Conservation (phyloP, 2,113 vertebrate genomes). For the Bubo scandiacus region DNA sequence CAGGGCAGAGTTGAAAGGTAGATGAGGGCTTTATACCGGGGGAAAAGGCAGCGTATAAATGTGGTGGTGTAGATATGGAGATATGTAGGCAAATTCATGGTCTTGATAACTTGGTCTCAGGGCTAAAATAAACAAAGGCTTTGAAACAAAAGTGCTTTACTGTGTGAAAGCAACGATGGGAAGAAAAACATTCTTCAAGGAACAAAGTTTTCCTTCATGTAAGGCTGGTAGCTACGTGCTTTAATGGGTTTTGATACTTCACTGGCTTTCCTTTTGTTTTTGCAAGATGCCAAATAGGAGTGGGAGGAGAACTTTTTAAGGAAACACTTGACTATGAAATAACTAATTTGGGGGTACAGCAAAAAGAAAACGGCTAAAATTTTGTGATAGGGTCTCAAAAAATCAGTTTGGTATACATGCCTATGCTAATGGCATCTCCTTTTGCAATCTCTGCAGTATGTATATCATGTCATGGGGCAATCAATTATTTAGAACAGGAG, state of each 20-base stretch:
- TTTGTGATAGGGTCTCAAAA: not conserved
- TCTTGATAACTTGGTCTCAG: not conserved
- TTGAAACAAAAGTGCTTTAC: not conserved
- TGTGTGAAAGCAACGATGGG: not conserved
- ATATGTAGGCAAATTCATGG: not conserved
- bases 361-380: not conserved
- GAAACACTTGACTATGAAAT: not conserved
- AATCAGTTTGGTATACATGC: not conserved
- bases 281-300: not conserved
- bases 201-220: not conserved
- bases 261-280: not conserved
- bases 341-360: not conserved
- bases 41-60: not conserved
- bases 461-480: not conserved
- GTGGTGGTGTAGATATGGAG: not conserved
- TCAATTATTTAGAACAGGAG: constrained; percentile 47
- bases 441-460: not conserved
- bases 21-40: not conserved
- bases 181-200: not conserved
- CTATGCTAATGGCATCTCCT: not conserved
- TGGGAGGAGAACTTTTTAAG: not conserved
- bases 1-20: not conserved
- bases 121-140: not conserved
- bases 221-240: accelerated
- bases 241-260: not conserved